Base-by-base conservation (phyloP, 2,113 vertebrate species). In the Neotragus moschatus region DNA sequence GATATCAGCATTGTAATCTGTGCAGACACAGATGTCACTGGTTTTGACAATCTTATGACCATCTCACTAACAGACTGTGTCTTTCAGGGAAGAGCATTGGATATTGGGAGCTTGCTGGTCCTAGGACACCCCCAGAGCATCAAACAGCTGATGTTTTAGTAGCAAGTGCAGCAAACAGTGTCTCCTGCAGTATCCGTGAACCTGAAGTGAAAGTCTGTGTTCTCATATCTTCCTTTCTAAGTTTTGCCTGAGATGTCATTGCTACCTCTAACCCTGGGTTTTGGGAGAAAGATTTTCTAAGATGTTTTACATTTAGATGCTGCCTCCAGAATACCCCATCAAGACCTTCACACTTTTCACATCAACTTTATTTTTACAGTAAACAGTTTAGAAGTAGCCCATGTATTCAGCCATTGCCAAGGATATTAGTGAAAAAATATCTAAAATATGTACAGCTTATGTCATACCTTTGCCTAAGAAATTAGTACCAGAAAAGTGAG, bases 401-500 rank as follows among this genome's bases (percentile, higher is more conserved):
- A 49, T 30, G 47, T 85, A 73, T 58, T 89, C 81, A 55, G 21
- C 89, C 21, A 2, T 90, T 91, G 49, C 75, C 87, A 90, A 88
- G 12, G 84, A 92, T 66, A 94, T 85, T 85, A 87, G 49, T 88
- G 58, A 97, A 60, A 96, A 97, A 97, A 91, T 8, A 96, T 49
- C 21, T 51, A 93, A 93, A 93, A 58, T 94, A 90, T 81, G 47
- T 61, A 81, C 26, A 92, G 36, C 25, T 94, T 82, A 77, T 80
- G 63, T 94, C 66, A 94, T 70, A 28, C 39, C 17, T 39, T 81
- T 87, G 66, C 75, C 60, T 96, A 97, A 92, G 93, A 96, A 96
- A 55, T 96, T 90, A 82, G 30, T 79, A 88, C 6, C 43, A 55
- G 61, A 55, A 66, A 87, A 87, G 47, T 3, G n/a, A 7, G 87